Base-by-base conservation (phyloP, 1,140 invertebrate genomes). In the Aphidius gifuensis region DNA sequence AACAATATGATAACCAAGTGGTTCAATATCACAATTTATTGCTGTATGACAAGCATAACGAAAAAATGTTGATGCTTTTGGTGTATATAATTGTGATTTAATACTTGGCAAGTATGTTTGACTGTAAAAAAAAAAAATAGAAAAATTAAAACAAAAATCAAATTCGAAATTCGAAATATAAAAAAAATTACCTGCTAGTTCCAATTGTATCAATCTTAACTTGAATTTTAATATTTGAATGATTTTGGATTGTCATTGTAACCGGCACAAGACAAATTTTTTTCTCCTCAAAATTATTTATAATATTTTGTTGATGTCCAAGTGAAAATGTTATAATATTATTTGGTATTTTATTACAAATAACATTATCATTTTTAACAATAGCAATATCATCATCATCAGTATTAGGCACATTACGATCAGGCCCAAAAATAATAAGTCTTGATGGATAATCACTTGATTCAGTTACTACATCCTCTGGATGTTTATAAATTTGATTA, bases 351-450 rank as follows among this genome's bases (percentile, higher is more conserved):
- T 80, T 73, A 0, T 50, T 46, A 61, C 76, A 73, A 3, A 68
- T 68, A 16, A 69, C 62, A 9, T 67, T 54, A 54, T 79, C 73
- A 21, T 74, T 77, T 45, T 66, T 72, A 4, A 64, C 9, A n/a
- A n/a, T n/a, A 16, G 68, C 16, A 9, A 50, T 60, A 16, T 16
- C 16, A 16, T 16, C 16, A 16, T 16, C 16, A 32, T 50, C 69
- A 11, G 67, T 51, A 60, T 75, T 69, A 2, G 68, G 62, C 39
- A 78, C 59, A 51, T 80, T 79, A 42, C 75, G 62, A 57, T 81
- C 78, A 5, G 80, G 79, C 6, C 79, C 80, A 66, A 82, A 82
- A 49, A 82, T 78, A 42, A 69, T 81, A 4, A 82, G 60, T 5
- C 74, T 68, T n/a, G 71, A 69, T 23, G 67, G 71, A 40, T 75